Evolutionary conservation across 2,888 invertebrate species (phyloP).

Genomic region (Leucoma salicis): DNA sequence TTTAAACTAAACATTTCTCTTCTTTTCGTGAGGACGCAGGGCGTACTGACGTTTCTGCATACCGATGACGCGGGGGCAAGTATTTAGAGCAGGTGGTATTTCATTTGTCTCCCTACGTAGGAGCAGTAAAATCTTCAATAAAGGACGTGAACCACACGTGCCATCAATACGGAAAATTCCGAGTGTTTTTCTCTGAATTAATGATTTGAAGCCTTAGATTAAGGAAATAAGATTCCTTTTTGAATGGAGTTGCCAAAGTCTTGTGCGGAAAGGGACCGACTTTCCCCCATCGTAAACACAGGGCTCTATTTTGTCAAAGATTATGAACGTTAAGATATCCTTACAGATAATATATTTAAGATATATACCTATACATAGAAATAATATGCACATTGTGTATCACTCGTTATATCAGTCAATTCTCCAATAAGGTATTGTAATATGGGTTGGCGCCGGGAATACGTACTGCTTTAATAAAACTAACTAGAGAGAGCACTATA

Average conservation of each 20-base stretch:
- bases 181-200: constrained; percentile 23
- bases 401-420: background rate
- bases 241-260: constrained; percentile 34
- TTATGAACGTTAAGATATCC: constrained; percentile 24
- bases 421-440: too few relatives aligned
- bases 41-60: constrained; percentile 49
- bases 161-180: constrained; percentile 70
- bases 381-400: too few relatives aligned
- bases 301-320: constrained; percentile 64
- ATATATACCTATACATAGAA: too few relatives aligned
- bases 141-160: constrained; percentile 76
- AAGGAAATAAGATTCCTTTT: constrained; percentile 36
- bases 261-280: constrained; percentile 63
- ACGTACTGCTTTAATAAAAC: too few relatives aligned
- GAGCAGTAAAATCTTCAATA: constrained; percentile 70
- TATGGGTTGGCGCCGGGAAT: too few relatives aligned
- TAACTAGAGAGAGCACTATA: too few relatives aligned
- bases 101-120: constrained; percentile 57
- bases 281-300: constrained; percentile 74
- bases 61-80: constrained; percentile 55
- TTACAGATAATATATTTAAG: too few relatives aligned
- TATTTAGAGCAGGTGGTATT: constrained; percentile 74
- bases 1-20: background rate
- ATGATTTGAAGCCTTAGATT: constrained; percentile 22
- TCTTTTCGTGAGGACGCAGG: constrained; percentile 10